Base-by-base conservation (phyloP, 2,888 invertebrate species). In the Drosophila kambysellisi region DNA sequence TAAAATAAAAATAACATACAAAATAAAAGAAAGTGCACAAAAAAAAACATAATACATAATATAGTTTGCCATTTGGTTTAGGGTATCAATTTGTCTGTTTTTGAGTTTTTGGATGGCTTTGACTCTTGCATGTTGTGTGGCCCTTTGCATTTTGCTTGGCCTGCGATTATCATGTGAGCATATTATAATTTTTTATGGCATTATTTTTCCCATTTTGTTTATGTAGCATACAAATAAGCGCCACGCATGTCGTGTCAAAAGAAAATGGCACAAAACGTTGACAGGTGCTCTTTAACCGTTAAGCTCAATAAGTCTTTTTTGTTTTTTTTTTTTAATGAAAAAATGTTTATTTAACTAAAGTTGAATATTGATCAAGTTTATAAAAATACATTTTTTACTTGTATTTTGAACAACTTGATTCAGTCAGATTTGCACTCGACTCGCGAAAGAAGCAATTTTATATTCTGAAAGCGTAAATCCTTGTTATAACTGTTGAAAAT, bases 151-250 rank as follows among this genome's bases (percentile, higher is more conserved):
- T 60, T 12, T 39, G 17, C 39, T 56, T 63, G 58, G 52, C 32
- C 9, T 51, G 63, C 66, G 76, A 76, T 80, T 79, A 79, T 79
- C 79, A 70, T 67, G 64, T 67, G 71, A 70, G 63, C 76, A 76
- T 74, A 64, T 63, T 77, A 67, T 58, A 70, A 67, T 17, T 66
- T 70, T 73, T 77, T 66, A 70, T 66, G 74, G 46, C 70, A 60
- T 43, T 56, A 56, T 59, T 53, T 68, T 50, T n/a, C 17, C 37
- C 54, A 52, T 54, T 48, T 56, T 33, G 59, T 70, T 70, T 81
- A 50, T 72, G 60, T 81, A 81, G 82, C 79, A 81, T 79, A 79
- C 79, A 79, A 77, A 79, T 70, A 67, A 56, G 79, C 73, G 81
- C 72, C 37, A 59, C 61, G 63, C 53, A 46, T 69, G 74, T 52